Evolutionary conservation across 2,797 vertebrate species (phyloP).

Genomic region (Sphaeramia orbicularis): DNA sequence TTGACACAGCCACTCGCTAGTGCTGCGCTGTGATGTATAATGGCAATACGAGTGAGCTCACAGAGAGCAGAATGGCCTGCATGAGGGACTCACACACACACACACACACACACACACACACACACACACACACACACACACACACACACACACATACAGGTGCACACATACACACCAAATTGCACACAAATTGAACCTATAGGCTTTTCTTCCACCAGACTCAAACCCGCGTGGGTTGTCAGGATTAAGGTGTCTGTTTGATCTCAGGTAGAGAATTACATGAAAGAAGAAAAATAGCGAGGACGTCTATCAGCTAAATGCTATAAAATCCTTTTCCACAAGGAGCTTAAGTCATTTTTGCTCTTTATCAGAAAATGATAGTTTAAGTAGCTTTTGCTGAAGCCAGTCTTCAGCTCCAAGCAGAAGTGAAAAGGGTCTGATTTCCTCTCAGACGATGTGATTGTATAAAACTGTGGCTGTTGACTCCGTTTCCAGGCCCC

Average conservation of each 20-base stretch:
- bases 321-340: slow-evolving; percentile 53
- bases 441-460: slow-evolving; percentile 70
- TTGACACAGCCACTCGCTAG: slow-evolving; percentile 80
- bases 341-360: slow-evolving; percentile 59
- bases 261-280: slow-evolving; percentile 61
- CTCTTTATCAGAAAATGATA: slow-evolving; percentile 64
- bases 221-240: slow-evolving; percentile 37
- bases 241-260: slow-evolving; percentile 60
- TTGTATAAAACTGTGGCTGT: slow-evolving; percentile 73
- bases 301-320: slow-evolving; percentile 50
- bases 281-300: slow-evolving; percentile 57
- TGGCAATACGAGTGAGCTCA: slow-evolving; percentile 76
- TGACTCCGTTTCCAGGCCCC: slow-evolving; percentile 65
- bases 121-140: slow-evolving; percentile 32
- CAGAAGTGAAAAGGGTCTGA: slow-evolving; percentile 53
- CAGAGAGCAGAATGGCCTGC: slow-evolving; percentile 55
- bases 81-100: no score
- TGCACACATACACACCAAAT: slow-evolving; percentile 36
- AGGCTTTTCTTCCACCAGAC: slow-evolving; percentile 46
- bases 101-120: no score
- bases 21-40: slow-evolving; percentile 84
- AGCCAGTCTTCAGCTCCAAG: slow-evolving; percentile 47
- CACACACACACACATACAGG: slow-evolving; percentile 33
- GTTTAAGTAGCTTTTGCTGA: slow-evolving; percentile 69
- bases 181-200: slow-evolving; percentile 67